Evolutionary conservation across 2,113 vertebrate species (phyloP).

Genomic region (Craseonycteris thonglongyai): DNA sequence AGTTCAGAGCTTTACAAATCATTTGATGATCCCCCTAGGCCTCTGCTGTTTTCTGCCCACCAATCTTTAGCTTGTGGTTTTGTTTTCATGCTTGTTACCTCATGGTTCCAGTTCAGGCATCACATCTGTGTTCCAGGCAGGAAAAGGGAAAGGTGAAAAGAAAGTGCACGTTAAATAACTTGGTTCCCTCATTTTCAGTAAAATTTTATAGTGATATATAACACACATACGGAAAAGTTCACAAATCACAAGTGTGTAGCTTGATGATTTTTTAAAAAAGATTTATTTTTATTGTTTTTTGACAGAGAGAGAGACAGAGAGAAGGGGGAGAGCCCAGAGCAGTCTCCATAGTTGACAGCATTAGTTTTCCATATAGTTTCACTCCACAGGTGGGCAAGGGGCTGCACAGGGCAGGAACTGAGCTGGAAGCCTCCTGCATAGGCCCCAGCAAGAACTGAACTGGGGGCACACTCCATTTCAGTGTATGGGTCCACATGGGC

Average conservation of each 20-base stretch:
- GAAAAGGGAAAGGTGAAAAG: slow-evolving; percentile 5
- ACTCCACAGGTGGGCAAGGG: too few species aligned
- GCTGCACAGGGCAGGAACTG: too few species aligned
- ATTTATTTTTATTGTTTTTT: too few species aligned
- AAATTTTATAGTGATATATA: neutral
- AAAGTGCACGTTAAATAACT: neutral
- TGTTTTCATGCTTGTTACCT: slow-evolving; percentile 29
- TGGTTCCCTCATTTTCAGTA: slow-evolving; percentile 1
- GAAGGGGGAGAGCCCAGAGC: too few species aligned
- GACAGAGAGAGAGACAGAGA: too few species aligned
- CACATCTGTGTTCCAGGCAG: neutral
- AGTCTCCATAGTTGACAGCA: too few species aligned
- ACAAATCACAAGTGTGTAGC: neutral
- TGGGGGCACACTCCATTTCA: too few species aligned
- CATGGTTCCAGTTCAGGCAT: neutral
- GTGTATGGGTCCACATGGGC: too few species aligned
- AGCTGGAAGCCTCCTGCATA: too few species aligned
- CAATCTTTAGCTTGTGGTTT: neutral
- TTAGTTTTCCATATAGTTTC: too few species aligned
- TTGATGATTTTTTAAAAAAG: slow-evolving; percentile 16
- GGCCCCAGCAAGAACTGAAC: too few species aligned
- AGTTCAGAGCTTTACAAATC: neutral
- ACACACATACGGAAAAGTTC: neutral
- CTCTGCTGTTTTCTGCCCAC: neutral
- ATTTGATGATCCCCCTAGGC: neutral